These are phyloP conservation scores for Tolmerus cingulatus DNA, from an alignment of 2,888 invertebrate species.

Conservation along the genomic window DNA sequence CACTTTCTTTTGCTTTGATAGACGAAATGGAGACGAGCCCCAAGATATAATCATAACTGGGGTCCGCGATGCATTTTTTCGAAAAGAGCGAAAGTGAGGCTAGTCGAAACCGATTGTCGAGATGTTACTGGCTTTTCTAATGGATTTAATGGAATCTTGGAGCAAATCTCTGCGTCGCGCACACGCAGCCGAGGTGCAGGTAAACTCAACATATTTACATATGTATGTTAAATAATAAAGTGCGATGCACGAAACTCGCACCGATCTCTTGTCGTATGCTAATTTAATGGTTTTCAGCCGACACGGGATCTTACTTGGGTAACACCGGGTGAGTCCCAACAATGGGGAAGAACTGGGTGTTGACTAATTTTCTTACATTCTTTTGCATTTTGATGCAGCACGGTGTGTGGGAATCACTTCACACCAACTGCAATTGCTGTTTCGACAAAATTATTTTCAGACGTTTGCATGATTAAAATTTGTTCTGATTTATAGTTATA, in stretches of 20 bases:
- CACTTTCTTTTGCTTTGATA: conserved; percentile 9
- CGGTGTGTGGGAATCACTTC: background rate
- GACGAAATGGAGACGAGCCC: background rate
- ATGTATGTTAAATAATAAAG: background rate
- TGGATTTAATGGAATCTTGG: background rate
- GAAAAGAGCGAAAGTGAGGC: conserved; percentile 21
- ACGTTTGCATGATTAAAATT: background rate
- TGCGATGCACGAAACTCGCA: background rate
- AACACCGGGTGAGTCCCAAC: background rate
- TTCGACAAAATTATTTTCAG: background rate
- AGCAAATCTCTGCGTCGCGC: background rate
- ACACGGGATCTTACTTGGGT: background rate
- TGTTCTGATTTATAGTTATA: background rate
- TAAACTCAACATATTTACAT: background rate
- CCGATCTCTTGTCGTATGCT: conserved; percentile 5
- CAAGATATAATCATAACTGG: background rate
- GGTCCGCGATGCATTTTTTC: background rate
- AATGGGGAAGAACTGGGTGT: background rate
- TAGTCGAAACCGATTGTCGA: background rate
- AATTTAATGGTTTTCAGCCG: background rate
- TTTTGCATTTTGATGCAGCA: background rate
- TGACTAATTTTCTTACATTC: conserved; percentile 22
- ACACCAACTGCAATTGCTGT: background rate
- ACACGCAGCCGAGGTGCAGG: background rate
- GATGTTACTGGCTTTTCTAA: conserved; percentile 18